Evolutionary conservation across 2,888 invertebrate species (phyloP), one percentile per base, ranked within the genome.

Genomic region (Drosophila atroscutellata): DNA sequence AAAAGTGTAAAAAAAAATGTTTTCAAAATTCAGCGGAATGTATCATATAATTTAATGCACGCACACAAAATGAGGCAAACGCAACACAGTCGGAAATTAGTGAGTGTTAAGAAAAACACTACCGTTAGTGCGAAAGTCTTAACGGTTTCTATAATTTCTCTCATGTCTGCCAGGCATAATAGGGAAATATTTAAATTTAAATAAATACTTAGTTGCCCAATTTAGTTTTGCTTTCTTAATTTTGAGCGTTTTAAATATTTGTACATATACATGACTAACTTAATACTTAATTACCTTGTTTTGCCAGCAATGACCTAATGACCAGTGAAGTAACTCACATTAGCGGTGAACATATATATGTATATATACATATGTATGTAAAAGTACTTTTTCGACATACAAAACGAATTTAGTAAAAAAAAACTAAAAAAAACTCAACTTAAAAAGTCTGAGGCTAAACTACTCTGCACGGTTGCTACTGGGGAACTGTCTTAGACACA

Each of bases 11-110:
- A n/a, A 56, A 37, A 42, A 67, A 56, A 55, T 36, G 62, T 8
- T n/a, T 57, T 67, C 37, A 45, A 75, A 70, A 63, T 75, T 56
- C 50, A 37, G 59, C 42, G 47, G 47, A 73, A 84, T 73, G 61
- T 66, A 62, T 64, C 57, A 57, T 49, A 67, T 55, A 68, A 69
- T 72, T 70, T 65, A 69, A 67, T 60, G 57, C 79, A 69, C 59
- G 59, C 42, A 60, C 47, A 50, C 32, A 37, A 30, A 26, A 15
- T 30, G 9, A 18, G 4, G 18, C 30, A 18, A 15, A 39, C 4
- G 13, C 34, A n/a, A 42, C 26, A 18, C 13, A n/a, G 37, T 36
- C 18, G 54, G 26, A 26, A 55, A 37, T 28, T 13, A 26, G 26
- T 2, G n/a, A 36, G 26, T 37, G 34, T 7, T 18, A n/a, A n/a